Evolutionary conservation across 2,113 vertebrate species (phyloP), one percentile per base, ranked within the genome.

Genomic region (Spermophilus dauricus): DNA sequence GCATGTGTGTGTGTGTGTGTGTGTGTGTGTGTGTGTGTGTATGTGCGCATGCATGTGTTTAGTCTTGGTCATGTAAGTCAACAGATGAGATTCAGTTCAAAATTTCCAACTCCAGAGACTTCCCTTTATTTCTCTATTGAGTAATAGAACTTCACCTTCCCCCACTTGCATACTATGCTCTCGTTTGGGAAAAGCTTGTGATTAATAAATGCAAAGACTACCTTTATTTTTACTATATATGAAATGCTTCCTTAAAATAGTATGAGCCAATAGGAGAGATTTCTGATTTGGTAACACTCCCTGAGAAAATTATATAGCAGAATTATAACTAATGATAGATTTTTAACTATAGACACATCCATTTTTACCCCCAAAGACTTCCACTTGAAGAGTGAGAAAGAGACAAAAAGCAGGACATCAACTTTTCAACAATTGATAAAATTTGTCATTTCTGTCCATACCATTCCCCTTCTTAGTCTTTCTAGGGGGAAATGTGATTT

Each of bases 301-400:
- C 70, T 91, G 65, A 91, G 51, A 92, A 96, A 96, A 95, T 67
- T 70, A 32, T 11, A 72, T n/a, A 56, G 14, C 56, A 92, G 70
- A 90, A 67, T 95, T 61, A 76, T 70, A 76, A 87, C 34, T n/a
- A 14, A 95, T 89, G 86, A 97, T 83, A 80, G 75, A 45, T 96
- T 94, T 51, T 87, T 86, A 86, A 51, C 48, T 87, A 58, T 5
- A 93, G 10, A 92, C 8, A 83, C 34, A 88, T 73, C 39, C 81
- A 32, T 53, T 6, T 92, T 92, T 92, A 28, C 51, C 84, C 84
- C 65, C 63, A 96, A 63, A 95, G 26, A 12, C 69, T 91, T 95
- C 94, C 51, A 69, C 53, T 87, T 84, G 80, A 87, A 90, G 24
- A 96, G 37, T 86, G 48, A 94, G n/a, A 94, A 73, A 84, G 34